Percentiles rank a stretch among this genome's conserved stretches.
Evolutionary conservation across 2,113 vertebrate species (phyloP).

Genomic region (Oncorhynchus gorbuscha): DNA sequence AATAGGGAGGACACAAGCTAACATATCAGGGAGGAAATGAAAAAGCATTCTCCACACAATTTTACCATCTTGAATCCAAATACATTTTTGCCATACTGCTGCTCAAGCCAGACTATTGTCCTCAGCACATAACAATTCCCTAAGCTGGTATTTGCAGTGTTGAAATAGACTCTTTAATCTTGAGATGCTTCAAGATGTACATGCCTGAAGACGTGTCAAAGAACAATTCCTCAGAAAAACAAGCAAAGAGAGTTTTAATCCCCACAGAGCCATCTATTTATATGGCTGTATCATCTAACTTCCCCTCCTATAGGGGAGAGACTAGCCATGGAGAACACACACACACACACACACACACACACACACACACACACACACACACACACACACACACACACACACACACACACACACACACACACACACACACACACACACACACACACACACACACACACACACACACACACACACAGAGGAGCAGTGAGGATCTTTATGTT

Average conservation of each 20-base stretch:
- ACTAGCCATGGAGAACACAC: slow-evolving; percentile 3
- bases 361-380: not conserved
- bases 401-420: not conserved
- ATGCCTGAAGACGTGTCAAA: slow-evolving; percentile 34
- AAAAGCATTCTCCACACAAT: too few relatives aligned
- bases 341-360: slow-evolving; percentile 1
- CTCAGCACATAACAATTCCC: slow-evolving; percentile 21
- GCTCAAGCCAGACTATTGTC: slow-evolving; percentile 48
- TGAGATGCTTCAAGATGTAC: slow-evolving; percentile 26
- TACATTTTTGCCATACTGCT: slow-evolving; percentile 40
- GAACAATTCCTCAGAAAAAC: slow-evolving; percentile 49
- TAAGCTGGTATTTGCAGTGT: slow-evolving; percentile 45
- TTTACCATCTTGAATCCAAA: slow-evolving; percentile 25
- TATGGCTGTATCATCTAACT: slow-evolving; percentile 51
- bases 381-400: not conserved
- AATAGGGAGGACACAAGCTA: too few relatives aligned
- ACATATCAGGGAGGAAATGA: too few relatives aligned
- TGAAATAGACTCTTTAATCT: slow-evolving; percentile 31
- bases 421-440: too few relatives aligned
- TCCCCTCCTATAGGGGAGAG: slow-evolving; percentile 4
- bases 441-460: not conserved
- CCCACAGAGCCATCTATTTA: slow-evolving; percentile 55
- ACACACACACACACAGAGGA: not conserved
- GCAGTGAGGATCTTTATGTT: too few relatives aligned
- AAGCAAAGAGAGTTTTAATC: slow-evolving; percentile 46